phyloP scores from a whole-genome alignment of 2,113 vertebrate genomes.

The Syngnathus floridae region DNA sequence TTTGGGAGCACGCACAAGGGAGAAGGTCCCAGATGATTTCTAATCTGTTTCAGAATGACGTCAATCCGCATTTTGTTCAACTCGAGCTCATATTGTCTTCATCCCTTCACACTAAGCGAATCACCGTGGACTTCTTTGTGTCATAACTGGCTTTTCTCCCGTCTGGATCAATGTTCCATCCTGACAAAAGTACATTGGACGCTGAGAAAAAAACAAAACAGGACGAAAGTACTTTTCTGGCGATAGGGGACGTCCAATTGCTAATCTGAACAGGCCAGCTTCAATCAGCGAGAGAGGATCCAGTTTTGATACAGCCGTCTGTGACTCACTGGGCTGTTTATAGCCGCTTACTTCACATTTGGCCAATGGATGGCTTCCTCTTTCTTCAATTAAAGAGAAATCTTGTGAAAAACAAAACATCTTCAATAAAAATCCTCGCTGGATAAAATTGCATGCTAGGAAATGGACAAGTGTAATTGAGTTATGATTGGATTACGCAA shows the following conservation, averaged over 20 bases:
- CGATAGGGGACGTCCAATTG: not conserved
- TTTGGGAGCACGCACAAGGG: no score
- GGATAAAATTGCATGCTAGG: no score
- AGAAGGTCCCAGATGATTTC: no score
- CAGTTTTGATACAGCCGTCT: not conserved
- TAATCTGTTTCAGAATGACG: no score
- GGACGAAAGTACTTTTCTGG: not conserved
- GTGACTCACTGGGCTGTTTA: not conserved
- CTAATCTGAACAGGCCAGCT: not conserved
- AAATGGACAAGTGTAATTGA: no score
- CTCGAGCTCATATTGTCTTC: not conserved
- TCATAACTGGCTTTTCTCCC: not conserved
- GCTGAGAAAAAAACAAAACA: not conserved
- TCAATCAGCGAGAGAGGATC: not conserved
- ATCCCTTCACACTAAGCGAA: not conserved
- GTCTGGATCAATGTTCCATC: not conserved
- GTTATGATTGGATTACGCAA: no score
- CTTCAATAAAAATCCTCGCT: not conserved
- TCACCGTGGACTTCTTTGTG: not conserved
- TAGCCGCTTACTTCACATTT: not conserved
- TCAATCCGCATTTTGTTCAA: no score
- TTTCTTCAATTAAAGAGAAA: not conserved
- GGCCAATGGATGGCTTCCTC: not conserved
- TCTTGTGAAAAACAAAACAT: not conserved
- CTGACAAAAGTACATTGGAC: not conserved